Evolutionary conservation across 2,113 vertebrate genomes (phyloP).

Genomic region (Mixornis gularis): DNA sequence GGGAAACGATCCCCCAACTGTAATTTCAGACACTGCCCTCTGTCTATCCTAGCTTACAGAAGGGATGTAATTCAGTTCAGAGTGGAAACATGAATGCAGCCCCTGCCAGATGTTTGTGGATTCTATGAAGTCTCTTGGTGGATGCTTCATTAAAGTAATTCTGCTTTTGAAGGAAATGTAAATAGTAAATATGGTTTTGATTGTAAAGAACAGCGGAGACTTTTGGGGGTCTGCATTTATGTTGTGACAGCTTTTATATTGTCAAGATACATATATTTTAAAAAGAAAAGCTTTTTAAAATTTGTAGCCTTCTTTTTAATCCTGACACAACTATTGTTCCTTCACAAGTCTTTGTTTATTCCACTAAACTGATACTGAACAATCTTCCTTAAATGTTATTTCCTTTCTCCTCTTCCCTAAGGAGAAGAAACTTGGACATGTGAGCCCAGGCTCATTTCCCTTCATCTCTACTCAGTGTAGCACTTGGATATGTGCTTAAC

Average conservation of each 20-base stretch:
- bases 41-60: constrained; percentile 3
- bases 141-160: constrained; percentile 17
- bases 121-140: constrained; percentile 36
- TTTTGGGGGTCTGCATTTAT: background rate
- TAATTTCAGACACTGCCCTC: constrained; percentile 39
- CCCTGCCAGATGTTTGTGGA: constrained; percentile 42
- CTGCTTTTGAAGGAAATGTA: constrained; percentile 10
- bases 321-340: background rate
- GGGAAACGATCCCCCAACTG: background rate
- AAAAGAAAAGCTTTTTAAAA: background rate
- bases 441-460: background rate
- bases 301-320: background rate
- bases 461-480: background rate
- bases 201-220: constrained; percentile 11
- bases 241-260: background rate
- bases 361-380: background rate
- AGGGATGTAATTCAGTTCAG: constrained; percentile 46
- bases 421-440: background rate
- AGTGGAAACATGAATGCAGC: constrained; percentile 45
- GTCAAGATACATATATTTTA: background rate
- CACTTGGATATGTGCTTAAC: background rate
- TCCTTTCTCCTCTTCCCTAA: background rate
- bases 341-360: background rate
- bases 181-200: constrained; percentile 50
- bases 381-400: background rate